Conservation (phyloP, 2,797 vertebrate species). For the Dermochelys coriacea region DNA sequence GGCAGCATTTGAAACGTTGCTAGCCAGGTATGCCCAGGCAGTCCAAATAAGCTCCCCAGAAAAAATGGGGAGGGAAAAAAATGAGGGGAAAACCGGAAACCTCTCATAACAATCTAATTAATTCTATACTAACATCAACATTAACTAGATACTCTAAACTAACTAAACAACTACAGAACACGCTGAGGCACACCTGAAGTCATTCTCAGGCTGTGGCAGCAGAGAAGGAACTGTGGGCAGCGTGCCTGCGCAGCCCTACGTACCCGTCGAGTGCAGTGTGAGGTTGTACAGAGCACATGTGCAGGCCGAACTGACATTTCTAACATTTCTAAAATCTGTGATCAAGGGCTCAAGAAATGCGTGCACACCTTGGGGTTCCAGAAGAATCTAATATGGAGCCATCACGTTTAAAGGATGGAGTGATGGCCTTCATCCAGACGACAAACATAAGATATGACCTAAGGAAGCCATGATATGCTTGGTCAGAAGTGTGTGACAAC, state of each 20-base stretch:
- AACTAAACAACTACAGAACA: neutral
- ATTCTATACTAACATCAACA: neutral
- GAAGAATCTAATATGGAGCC: neutral
- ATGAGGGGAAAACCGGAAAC: neutral
- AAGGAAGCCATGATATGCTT: rapidly evolving
- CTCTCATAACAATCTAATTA: neutral
- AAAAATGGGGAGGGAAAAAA: neutral
- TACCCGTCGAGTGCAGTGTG: neutral
- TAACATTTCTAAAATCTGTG: neutral
- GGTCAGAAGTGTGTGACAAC: neutral
- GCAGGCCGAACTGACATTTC: neutral
- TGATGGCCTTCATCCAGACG: rapidly evolving
- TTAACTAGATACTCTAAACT: neutral
- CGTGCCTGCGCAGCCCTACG: neutral
- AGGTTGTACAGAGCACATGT: neutral
- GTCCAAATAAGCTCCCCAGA: neutral
- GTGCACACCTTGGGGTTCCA: neutral
- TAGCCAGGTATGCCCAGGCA: neutral
- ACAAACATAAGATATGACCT: neutral
- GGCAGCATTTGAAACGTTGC: neutral
- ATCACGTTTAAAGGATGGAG: neutral
- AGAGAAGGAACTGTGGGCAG: neutral
- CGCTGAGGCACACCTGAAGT: neutral
- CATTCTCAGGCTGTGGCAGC: neutral
- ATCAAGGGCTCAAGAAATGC: neutral